Evolutionary conservation across 2,888 invertebrate genomes (phyloP).

Genomic region (Pogonocherus hispidulus): DNA sequence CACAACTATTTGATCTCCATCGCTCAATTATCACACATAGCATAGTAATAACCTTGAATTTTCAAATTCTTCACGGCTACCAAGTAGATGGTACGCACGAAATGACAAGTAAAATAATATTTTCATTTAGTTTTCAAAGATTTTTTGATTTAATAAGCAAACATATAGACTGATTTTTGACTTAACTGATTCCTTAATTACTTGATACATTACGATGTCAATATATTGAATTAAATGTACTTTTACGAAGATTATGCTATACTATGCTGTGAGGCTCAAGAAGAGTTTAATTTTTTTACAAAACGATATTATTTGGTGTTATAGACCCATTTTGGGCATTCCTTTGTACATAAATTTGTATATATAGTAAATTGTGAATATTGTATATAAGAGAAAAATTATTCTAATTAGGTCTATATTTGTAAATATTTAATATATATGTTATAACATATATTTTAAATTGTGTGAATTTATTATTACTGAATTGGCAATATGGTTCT

Average conservation of each 20-base stretch:
- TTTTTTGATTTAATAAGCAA: conserved; percentile 14
- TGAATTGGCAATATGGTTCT: conserved; percentile 66
- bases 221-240: conserved; percentile 12
- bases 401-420: conserved; percentile 65
- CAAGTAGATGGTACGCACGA: background rate
- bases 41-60: conserved; percentile 34
- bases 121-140: conserved; percentile 1
- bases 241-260: conserved; percentile 17
- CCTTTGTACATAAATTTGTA: conserved; percentile 64
- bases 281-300: conserved; percentile 39
- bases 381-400: conserved; percentile 67
- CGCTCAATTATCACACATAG: conserved; percentile 61
- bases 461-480: conserved; percentile 65
- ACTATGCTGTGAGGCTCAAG: conserved; percentile 44
- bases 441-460: conserved; percentile 65
- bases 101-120: background rate
- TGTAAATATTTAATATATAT: conserved; percentile 61
- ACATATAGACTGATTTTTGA: conserved; percentile 32
- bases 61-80: background rate
- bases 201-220: conserved; percentile 7
- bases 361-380: conserved; percentile 60
- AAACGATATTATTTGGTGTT: conserved; percentile 38
- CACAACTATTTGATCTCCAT: conserved; percentile 61
- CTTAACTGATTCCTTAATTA: conserved; percentile 25
- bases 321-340: conserved; percentile 64